A percentile compares a stretch with the other conserved stretches of the same genome.
phyloP scores from a whole-genome alignment of 2,113 vertebrate genomes.

The Sinocyclocheilus anophthalmus region DNA sequence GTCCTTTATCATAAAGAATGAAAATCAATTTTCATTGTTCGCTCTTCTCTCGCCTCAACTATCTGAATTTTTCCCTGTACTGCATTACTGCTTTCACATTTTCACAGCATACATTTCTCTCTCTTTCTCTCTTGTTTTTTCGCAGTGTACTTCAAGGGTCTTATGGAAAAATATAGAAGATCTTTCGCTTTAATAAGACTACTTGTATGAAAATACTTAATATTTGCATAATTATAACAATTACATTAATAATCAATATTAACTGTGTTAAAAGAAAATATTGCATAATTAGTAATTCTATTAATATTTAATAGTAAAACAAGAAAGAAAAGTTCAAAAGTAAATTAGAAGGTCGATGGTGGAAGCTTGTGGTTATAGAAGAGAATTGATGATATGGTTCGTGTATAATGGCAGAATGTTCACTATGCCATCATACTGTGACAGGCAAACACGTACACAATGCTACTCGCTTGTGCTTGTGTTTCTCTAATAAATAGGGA shows the following conservation, averaged over 20 bases:
- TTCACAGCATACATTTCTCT: neutral
- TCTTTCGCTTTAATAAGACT: no score
- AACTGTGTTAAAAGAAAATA: no score
- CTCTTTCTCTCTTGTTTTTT: neutral
- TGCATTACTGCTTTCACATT: neutral
- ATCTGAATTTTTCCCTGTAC: neutral
- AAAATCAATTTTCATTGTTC: neutral
- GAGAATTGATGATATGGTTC: no score
- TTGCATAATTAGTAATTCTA: no score
- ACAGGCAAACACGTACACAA: neutral
- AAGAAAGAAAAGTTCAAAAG: neutral
- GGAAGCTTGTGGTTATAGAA: no score
- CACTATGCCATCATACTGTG: neutral
- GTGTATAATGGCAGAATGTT: neutral
- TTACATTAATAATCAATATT: no score
- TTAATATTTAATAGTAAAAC: conserved; percentile 2
- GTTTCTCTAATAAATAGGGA: conserved; percentile 12
- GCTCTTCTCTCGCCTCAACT: neutral
- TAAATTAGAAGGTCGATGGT: no score
- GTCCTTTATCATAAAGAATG: conserved; percentile 23
- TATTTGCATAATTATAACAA: no score
- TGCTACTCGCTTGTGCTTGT: neutral
- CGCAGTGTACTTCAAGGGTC: no score
- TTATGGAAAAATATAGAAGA: no score
- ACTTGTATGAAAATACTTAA: neutral